These are phyloP conservation scores for Columbina picui DNA, from an alignment of 2,113 vertebrate genomes.

Conservation along the genomic window DNA sequence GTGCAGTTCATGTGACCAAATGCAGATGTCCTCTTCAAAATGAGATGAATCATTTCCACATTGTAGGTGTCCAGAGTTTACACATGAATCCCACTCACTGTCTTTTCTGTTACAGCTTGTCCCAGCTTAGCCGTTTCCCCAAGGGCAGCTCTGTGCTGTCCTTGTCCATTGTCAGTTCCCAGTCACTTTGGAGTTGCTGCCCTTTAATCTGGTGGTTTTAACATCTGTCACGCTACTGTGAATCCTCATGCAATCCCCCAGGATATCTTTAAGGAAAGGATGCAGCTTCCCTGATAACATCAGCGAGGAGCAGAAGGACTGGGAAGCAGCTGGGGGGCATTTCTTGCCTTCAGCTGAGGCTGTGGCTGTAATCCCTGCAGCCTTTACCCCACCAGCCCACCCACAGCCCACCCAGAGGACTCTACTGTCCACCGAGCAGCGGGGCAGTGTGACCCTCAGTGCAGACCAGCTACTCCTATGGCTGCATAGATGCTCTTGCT, in stretches of 20 bases:
- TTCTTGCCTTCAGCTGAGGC: not conserved
- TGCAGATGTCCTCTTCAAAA: constrained; percentile 28
- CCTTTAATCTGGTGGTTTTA: not conserved
- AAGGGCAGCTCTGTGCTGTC: not conserved
- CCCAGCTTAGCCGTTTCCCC: not conserved
- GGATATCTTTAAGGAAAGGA: not conserved
- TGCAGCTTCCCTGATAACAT: not conserved
- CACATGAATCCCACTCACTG: constrained; percentile 4
- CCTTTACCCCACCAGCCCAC: not conserved
- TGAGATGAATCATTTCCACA: constrained; percentile 21
- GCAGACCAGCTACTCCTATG: fast-evolving
- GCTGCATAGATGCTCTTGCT: not conserved
- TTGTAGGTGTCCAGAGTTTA: constrained; percentile 36
- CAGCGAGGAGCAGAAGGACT: not conserved
- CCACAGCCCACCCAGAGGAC: not conserved
- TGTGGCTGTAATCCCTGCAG: not conserved
- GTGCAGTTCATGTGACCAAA: not conserved
- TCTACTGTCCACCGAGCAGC: fast-evolving
- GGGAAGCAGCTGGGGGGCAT: not conserved
- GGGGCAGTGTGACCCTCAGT: fast-evolving
- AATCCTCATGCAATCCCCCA: not conserved
- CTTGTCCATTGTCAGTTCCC: not conserved
- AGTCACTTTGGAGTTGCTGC: not conserved
- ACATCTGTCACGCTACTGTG: not conserved
- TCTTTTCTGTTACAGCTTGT: not conserved